Base-by-base conservation (phyloP, 2,797 vertebrate species). In the Babyrousa celebensis region DNA sequence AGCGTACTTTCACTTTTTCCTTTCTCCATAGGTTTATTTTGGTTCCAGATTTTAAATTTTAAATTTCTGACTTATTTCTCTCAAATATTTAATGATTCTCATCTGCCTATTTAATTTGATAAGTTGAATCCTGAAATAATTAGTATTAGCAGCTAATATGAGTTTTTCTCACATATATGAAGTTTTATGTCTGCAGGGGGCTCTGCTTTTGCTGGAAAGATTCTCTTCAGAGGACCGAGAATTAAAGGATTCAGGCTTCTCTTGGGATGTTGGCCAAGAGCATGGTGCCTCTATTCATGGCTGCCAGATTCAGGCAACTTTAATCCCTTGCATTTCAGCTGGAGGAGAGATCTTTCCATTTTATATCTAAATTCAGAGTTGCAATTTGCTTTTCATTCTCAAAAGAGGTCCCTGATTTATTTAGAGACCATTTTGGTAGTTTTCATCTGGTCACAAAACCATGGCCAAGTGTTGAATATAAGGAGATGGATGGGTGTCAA, bases 1-100 rank as follows among this genome's bases (percentile, higher is more conserved):
- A 23, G 4, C 48, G 67, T 78, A 74, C 52, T 80, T 85, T 86
- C 17, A 68, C 78, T 79, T 58, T 10, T 75, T 95, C 40, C 12
- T 52, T 82, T 71, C 70, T 58, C 52, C 8, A 6, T 48, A 54
- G 32, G 74, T 86, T 93, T 94, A 65, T 68, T 87, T 95, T 36
- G 63, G 23, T 75, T 65, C n/a, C 36, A 63, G 23, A 48, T 85
- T 89, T 74, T 63, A 43, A 62, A 43, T 67, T 70, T 80, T 93
- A 74, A 14, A 75, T 74, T 84, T 72, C 54, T n/a, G 12, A 85
- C 29, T 88, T 89, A 20, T 80, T n/a, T 52, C 25, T 85, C 29
- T 94, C 56, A 52, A 85, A 71, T 82, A 36, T 40, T 52, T 65
- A 63, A 17, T 58, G 32, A 80, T 70, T 72, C 32, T 83, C 67